Conservation (phyloP, 1,140 invertebrate genomes). For the Drepana arcuata region DNA sequence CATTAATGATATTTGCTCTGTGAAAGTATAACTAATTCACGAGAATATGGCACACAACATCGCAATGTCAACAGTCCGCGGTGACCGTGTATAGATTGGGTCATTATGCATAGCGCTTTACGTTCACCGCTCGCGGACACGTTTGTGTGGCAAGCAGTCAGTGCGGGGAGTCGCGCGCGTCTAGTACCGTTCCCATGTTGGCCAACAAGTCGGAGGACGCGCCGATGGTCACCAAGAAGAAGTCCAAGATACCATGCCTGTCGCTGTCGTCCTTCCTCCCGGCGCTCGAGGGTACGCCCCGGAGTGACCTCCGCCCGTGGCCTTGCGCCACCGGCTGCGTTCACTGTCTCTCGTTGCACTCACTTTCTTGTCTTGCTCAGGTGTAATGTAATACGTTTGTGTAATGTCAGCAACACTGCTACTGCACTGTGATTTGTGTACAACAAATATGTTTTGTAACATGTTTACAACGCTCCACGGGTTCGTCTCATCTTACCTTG, state of each 20-base stretch:
- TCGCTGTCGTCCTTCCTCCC: conserved; percentile 58
- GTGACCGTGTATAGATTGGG: no score
- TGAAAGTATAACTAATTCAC: no score
- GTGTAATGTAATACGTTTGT: conserved; percentile 55
- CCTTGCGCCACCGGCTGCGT: conserved; percentile 57
- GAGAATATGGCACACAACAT: no score
- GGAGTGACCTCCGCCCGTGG: conserved; percentile 50
- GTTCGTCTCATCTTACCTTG: no score
- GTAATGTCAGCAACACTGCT: conserved; percentile 39
- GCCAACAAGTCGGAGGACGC: conserved; percentile 54
- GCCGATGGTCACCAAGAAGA: conserved; percentile 62
- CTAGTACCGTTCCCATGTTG: conserved; percentile 50
- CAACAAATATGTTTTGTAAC: no score
- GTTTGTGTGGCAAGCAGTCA: conserved; percentile 28
- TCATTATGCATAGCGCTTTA: conserved; percentile 39
- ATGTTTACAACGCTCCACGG: no score
- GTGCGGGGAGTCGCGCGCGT: conserved; percentile 47
- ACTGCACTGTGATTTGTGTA: conserved; percentile 18
- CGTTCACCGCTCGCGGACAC: conserved; percentile 33
- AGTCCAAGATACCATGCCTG: conserved; percentile 62
- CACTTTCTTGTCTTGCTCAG: conserved; percentile 63
- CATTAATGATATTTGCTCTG: no score
- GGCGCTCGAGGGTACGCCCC: conserved; percentile 58
- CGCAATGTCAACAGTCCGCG: no score
- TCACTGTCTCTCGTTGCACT: conserved; percentile 53